A percentile compares a stretch with the other conserved stretches of the same genome.
Evolutionary conservation across 2,888 invertebrate genomes (phyloP).

Genomic region (Neoitamus cyanurus): DNA sequence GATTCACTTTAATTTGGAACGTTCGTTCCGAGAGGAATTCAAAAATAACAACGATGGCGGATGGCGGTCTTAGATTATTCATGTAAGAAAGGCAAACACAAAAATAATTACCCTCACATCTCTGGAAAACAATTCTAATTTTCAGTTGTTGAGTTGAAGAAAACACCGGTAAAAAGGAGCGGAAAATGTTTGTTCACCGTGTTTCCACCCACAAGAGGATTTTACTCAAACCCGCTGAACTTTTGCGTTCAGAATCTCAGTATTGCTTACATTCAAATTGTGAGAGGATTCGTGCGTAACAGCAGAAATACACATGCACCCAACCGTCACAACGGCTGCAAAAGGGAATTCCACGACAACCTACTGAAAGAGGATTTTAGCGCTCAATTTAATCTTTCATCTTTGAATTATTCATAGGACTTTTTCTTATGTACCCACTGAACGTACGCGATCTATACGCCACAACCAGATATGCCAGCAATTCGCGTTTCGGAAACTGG

Average conservation of each 20-base stretch:
- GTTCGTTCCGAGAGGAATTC: not conserved
- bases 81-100: not conserved
- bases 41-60: not conserved
- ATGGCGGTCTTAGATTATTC: not conserved
- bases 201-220: not conserved
- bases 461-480: not conserved
- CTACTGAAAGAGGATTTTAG: not conserved
- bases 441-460: not conserved
- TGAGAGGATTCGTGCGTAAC: not conserved
- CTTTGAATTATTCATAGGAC: constrained; percentile 36
- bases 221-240: not conserved
- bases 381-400: constrained; percentile 37
- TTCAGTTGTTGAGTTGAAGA: not conserved
- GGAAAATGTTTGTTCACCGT: not conserved
- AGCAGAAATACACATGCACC: not conserved
- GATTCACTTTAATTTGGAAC: not conserved
- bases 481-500: not conserved
- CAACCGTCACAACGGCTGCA: not conserved
- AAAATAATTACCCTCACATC: not conserved
- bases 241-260: not conserved
- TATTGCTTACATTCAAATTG: not conserved
- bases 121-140: not conserved
- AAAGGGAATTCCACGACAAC: not conserved
- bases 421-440: not conserved
- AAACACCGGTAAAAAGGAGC: not conserved